Conservation (phyloP, 2,113 vertebrate species). For the Mustelus asterias region DNA sequence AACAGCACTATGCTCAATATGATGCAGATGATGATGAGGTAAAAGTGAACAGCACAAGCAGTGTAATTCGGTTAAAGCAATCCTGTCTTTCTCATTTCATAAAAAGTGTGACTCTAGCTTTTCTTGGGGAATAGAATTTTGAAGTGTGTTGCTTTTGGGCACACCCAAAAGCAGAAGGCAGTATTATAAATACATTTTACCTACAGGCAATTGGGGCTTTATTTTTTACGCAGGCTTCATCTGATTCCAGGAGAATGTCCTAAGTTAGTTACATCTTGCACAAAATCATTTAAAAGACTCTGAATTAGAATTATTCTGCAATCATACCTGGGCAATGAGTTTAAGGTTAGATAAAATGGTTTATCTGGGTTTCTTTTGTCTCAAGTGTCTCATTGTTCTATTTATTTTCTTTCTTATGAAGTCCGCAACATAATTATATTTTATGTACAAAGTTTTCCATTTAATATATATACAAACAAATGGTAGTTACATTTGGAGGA, state of each 20-base stretch:
- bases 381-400: neutral
- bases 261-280: neutral
- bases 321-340: neutral
- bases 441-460: neutral
- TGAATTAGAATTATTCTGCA: neutral
- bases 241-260: neutral
- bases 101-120: neutral
- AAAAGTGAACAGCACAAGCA: slow-evolving; percentile 40
- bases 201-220: neutral
- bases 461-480: neutral
- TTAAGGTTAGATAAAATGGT: neutral
- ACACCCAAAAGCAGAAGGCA: neutral
- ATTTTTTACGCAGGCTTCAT: neutral
- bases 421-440: neutral
- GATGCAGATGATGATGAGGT: slow-evolving; percentile 96
- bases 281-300: neutral
- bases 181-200: neutral
- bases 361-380: neutral
- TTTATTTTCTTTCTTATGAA: neutral
- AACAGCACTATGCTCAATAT: slow-evolving; percentile 92
- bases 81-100: neutral
- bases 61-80: neutral
- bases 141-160: neutral
- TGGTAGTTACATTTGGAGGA: neutral
- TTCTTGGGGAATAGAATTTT: neutral